phyloP scores from a whole-genome alignment of 2,797 vertebrate species.

The Gobio occitaniae region DNA sequence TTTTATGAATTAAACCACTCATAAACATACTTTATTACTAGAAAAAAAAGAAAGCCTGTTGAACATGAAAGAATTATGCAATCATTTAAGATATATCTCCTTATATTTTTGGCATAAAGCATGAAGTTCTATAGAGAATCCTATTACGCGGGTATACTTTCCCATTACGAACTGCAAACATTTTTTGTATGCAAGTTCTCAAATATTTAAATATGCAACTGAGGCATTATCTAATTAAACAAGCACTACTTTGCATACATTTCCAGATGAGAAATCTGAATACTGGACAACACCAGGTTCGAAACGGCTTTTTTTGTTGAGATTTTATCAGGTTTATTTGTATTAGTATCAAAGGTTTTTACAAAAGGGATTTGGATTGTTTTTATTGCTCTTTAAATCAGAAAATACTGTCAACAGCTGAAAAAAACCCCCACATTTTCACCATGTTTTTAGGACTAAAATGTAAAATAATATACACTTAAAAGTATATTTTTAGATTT shows the following conservation, averaged over 20 bases:
- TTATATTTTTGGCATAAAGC: not conserved
- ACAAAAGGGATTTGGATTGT: not conserved
- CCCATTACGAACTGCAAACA: not conserved
- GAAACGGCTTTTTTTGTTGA: not conserved
- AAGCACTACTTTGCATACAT: not conserved
- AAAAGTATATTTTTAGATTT: not conserved
- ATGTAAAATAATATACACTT: not conserved
- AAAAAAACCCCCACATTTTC: no score
- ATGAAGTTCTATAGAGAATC: not conserved
- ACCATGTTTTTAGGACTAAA: not conserved
- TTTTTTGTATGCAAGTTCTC: not conserved
- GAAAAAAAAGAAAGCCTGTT: not conserved
- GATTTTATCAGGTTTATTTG: no score
- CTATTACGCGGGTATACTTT: not conserved
- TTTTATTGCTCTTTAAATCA: no score
- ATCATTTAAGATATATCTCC: not conserved
- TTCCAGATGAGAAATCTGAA: not conserved
- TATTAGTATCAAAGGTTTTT: not conserved
- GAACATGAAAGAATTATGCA: not conserved
- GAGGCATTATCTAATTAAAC: not conserved
- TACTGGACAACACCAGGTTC: fast-evolving
- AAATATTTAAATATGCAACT: not conserved
- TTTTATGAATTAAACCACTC: not conserved
- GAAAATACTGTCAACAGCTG: not conserved
- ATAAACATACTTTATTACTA: not conserved